These are phyloP conservation scores for Caenorhabditis japonica DNA, from an alignment of 2,888 invertebrate species.

Conservation along the genomic window DNA sequence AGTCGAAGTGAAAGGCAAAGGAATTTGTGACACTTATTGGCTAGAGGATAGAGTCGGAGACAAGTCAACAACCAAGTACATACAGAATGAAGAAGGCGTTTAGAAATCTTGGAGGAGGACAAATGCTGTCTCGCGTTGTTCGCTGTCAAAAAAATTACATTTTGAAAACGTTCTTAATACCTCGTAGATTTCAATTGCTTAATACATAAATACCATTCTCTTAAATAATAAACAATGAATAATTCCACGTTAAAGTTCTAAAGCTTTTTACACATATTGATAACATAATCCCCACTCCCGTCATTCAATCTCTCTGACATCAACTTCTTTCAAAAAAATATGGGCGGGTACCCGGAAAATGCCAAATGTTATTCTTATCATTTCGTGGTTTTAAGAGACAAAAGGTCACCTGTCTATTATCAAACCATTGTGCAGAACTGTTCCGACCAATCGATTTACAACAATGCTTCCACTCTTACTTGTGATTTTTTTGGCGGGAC, in stretches of 20 bases:
- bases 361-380: slow-evolving; percentile 11
- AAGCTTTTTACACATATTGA: too few species aligned
- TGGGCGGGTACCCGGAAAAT: slow-evolving; percentile 26
- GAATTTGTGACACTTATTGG: slow-evolving; percentile 66
- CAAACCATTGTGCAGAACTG: slow-evolving; percentile 15
- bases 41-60: slow-evolving; percentile 61
- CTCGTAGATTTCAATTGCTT: too few species aligned
- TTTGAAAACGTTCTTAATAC: neutral
- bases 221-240: too few species aligned
- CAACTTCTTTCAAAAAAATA: slow-evolving; percentile 15
- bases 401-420: slow-evolving; percentile 37
- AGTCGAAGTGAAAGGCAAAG: slow-evolving; percentile 72
- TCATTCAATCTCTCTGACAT: too few species aligned
- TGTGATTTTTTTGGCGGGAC: slow-evolving; percentile 5
- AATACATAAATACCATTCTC: too few species aligned
- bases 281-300: too few species aligned
- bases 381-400: slow-evolving; percentile 4
- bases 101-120: slow-evolving; percentile 1
- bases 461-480: slow-evolving; percentile 5
- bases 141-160: slow-evolving; percentile 12
- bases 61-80: slow-evolving; percentile 53
- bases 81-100: slow-evolving; percentile 34
- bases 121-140: slow-evolving; percentile 3
- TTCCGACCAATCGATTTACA: too few species aligned
- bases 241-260: slow-evolving; percentile 5